Evolutionary conservation across 2,797 vertebrate species (phyloP).

Genomic region (Antrozous pallidus): DNA sequence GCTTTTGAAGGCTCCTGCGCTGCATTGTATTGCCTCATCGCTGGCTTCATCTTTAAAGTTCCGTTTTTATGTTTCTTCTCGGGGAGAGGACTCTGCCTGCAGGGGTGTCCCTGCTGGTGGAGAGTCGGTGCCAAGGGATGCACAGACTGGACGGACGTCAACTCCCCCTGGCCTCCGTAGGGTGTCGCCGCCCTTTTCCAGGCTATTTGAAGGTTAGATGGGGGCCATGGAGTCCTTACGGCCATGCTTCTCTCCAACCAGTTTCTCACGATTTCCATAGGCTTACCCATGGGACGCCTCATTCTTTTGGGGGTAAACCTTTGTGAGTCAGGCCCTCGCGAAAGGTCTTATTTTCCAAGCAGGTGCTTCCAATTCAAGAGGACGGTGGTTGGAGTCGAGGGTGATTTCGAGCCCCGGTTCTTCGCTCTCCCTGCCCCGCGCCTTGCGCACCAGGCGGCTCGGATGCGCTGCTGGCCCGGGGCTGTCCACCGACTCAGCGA

Average conservation of each 20-base stretch:
- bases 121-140: slow-evolving; percentile 34
- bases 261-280: neutral
- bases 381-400: slow-evolving; percentile 12
- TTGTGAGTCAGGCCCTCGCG: neutral
- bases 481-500: slow-evolving; percentile 68
- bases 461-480: slow-evolving; percentile 62
- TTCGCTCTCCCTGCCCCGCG: slow-evolving; percentile 33
- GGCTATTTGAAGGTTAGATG: slow-evolving; percentile 9
- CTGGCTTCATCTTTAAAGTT: slow-evolving; percentile 68
- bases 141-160: neutral
- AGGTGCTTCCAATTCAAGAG: slow-evolving; percentile 66
- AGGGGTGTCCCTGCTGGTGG: slow-evolving; percentile 32
- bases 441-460: slow-evolving; percentile 58
- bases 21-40: slow-evolving; percentile 42
- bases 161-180: neutral
- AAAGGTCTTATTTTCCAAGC: slow-evolving; percentile 1
- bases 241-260: neutral
- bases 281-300: neutral
- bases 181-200: neutral
- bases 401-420: slow-evolving; percentile 44
- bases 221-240: neutral
- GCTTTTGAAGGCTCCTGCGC: slow-evolving; percentile 51
- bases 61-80: slow-evolving; percentile 53
- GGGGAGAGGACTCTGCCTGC: slow-evolving; percentile 65
- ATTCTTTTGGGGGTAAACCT: neutral